Percentiles rank a stretch among this genome's conserved stretches.
Evolutionary conservation across 2,113 vertebrate genomes (phyloP).

Genomic region (Dipodomys stephensi): DNA sequence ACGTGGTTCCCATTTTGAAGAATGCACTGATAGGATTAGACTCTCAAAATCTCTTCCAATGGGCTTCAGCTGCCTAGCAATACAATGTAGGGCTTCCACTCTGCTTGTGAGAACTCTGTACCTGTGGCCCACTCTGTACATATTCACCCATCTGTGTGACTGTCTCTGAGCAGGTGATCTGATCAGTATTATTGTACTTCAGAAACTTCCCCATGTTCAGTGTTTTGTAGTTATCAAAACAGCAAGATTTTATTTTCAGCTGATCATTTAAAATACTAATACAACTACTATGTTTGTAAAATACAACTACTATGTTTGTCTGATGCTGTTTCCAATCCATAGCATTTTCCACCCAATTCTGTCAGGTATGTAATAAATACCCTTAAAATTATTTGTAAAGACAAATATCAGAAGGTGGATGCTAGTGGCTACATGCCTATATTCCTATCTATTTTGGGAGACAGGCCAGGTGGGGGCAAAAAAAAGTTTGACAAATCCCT

Average conservation of each 20-base stretch:
- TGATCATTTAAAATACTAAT: conserved; percentile 27
- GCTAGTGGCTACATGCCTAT: too few relatives aligned
- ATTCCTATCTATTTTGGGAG: too few relatives aligned
- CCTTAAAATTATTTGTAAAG: conserved; percentile 26
- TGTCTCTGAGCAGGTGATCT: neutral
- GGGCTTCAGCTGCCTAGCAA: neutral
- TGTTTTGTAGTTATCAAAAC: neutral
- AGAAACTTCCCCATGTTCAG: neutral
- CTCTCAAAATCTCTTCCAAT: too few relatives aligned
- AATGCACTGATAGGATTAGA: too few relatives aligned
- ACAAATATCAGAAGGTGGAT: neutral
- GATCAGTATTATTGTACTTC: neutral
- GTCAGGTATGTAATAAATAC: neutral
- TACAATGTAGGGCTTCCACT: rapidly evolving
- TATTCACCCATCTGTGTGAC: neutral
- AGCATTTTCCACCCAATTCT: neutral
- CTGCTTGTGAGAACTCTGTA: neutral
- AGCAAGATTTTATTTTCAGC: conserved; percentile 30
- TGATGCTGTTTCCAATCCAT: conserved; percentile 43
- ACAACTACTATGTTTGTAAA: conserved; percentile 30
- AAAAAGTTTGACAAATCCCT: too few relatives aligned
- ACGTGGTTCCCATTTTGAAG: neutral
- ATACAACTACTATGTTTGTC: conserved; percentile 33
- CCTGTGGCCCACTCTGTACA: neutral
- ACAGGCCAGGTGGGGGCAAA: too few relatives aligned